phyloP scores from a whole-genome alignment of 1,140 invertebrate species.

The Coptotermes formosanus region DNA sequence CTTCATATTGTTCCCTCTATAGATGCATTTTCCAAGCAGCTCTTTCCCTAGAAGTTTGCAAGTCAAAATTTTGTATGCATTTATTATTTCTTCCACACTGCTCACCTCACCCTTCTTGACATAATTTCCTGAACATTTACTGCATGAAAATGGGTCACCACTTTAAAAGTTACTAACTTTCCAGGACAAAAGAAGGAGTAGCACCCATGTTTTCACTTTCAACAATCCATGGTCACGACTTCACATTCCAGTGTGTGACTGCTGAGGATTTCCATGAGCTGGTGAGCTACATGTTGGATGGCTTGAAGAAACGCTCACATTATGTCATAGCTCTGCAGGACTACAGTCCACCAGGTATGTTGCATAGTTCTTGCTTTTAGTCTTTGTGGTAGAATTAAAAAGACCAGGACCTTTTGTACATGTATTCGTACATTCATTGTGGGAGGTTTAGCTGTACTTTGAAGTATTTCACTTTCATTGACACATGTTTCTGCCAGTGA shows the following conservation, averaged over 20 bases:
- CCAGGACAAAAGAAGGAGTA: conserved; percentile 50
- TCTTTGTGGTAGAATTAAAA: too few relatives aligned
- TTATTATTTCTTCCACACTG: too few relatives aligned
- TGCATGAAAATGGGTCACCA: neutral
- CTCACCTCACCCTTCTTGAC: too few relatives aligned
- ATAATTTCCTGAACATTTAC: conserved; percentile 23
- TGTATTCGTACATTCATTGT: too few relatives aligned
- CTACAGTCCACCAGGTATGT: conserved; percentile 61
- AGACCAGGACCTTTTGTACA: too few relatives aligned
- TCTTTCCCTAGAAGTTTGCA: too few relatives aligned
- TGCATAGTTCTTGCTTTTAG: neutral
- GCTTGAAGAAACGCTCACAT: conserved; percentile 79
- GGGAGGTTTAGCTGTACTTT: too few relatives aligned
- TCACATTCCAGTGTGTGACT: conserved; percentile 86
- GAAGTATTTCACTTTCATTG: too few relatives aligned
- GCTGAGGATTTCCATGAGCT: conserved; percentile 81
- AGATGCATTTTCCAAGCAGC: too few relatives aligned
- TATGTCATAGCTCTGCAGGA: conserved; percentile 80
- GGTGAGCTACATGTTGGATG: conserved; percentile 81
- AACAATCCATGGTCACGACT: conserved; percentile 86
- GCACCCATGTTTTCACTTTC: conserved; percentile 70
- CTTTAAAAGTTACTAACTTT: conserved; percentile 31
- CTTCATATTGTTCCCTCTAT: too few relatives aligned
- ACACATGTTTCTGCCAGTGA: too few relatives aligned
- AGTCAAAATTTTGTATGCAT: too few relatives aligned